Conservation (phyloP, 2,113 vertebrate species). For the Riparia riparia region DNA sequence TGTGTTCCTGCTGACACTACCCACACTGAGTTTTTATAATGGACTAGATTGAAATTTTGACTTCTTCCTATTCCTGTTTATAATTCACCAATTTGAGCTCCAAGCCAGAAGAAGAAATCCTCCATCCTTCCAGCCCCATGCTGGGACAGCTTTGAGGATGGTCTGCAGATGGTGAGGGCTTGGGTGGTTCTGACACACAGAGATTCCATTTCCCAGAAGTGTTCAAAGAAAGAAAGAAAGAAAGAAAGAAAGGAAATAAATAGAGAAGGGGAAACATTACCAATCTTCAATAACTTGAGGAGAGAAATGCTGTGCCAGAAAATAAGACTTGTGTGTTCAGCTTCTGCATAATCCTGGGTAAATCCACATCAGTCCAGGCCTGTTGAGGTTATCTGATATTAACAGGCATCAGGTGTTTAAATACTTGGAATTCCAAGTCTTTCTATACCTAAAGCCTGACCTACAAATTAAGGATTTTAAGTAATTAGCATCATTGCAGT, state of each 20-base stretch:
- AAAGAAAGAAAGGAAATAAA: background rate
- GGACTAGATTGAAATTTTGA: background rate
- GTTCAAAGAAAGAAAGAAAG: background rate
- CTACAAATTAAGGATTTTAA: background rate
- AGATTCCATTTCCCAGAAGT: background rate
- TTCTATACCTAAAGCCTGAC: background rate
- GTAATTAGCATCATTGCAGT: background rate
- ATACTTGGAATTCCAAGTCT: background rate
- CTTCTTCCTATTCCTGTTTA: background rate
- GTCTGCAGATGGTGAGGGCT: background rate
- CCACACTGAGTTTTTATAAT: background rate
- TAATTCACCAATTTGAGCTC: background rate
- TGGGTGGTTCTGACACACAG: background rate
- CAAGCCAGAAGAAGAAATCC: background rate
- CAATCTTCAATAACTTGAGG: background rate
- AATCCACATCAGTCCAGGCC: background rate
- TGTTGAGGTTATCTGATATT: background rate
- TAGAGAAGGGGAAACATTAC: background rate
- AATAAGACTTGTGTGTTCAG: background rate
- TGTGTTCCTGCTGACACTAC: background rate
- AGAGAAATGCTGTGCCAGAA: background rate
- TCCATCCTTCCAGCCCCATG: rapidly evolving
- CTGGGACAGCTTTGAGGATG: background rate
- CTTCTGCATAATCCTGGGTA: background rate
- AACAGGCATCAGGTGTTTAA: background rate